Evolutionary conservation across 1,140 invertebrate species (phyloP).

Genomic region (Papilio glaucus): DNA sequence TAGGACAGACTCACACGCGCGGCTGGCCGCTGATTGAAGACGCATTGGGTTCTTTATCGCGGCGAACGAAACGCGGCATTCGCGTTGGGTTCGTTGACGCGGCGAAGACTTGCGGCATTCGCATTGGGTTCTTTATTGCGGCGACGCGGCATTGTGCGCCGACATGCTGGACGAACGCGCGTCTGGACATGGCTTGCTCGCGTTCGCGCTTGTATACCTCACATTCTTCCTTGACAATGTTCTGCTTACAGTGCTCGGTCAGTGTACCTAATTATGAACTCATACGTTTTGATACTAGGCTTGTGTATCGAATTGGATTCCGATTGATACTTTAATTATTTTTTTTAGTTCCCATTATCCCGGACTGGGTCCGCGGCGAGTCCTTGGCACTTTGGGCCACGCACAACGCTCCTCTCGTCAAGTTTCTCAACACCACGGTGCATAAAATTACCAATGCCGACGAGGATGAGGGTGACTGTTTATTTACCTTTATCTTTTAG

Average conservation of each 20-base stretch:
- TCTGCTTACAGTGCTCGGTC: conserved; percentile 91
- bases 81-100: conserved; percentile 22
- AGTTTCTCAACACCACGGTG: conserved; percentile 66
- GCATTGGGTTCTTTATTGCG: conserved; percentile 15
- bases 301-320: background rate
- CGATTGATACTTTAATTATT: background rate
- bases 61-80: conserved; percentile 37
- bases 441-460: conserved; percentile 46
- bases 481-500: background rate
- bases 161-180: conserved; percentile 43
- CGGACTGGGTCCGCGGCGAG: conserved; percentile 72
- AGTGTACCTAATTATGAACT: conserved; percentile 79
- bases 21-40: conserved; percentile 61
- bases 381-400: conserved; percentile 63
- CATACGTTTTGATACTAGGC: background rate
- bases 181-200: conserved; percentile 43
- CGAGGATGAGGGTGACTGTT: conserved; percentile 31
- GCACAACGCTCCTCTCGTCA: conserved; percentile 62
- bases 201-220: conserved; percentile 86
- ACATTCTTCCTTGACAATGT: conserved; percentile 90
- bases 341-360: conserved; percentile 69
- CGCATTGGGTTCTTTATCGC: conserved; percentile 55
- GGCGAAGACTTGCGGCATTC: conserved; percentile 39
- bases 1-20: conserved; percentile 57
- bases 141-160: conserved; percentile 6